phyloP scores from a whole-genome alignment of 2,797 vertebrate species.

The Nannoperca australis region DNA sequence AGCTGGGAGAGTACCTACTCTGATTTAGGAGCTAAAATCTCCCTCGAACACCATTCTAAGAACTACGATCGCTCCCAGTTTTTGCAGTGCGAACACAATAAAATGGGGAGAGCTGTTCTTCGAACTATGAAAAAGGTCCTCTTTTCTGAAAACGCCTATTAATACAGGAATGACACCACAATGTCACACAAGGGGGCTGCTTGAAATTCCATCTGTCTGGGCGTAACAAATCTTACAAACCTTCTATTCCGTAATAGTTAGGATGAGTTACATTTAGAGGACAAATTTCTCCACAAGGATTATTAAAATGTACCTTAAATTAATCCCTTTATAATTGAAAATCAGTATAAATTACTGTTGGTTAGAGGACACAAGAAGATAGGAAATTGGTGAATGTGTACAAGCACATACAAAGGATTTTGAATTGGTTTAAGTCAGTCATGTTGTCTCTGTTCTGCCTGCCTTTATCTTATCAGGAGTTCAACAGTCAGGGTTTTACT shows the following conservation, averaged over 20 bases:
- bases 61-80: too few species aligned
- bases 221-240: constrained; percentile 14
- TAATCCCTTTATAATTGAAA: neutral
- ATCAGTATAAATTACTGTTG: neutral
- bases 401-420: neutral
- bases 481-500: constrained; percentile 26
- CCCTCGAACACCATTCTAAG: too few species aligned
- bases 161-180: constrained; percentile 5
- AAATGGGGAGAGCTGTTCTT: too few species aligned
- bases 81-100: too few species aligned
- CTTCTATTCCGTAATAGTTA: neutral
- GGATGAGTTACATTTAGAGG: constrained; percentile 10
- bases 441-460: neutral
- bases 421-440: neutral
- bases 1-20: too few species aligned
- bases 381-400: neutral
- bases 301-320: neutral
- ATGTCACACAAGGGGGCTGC: constrained; percentile 23
- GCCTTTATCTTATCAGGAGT: neutral
- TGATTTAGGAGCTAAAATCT: too few species aligned
- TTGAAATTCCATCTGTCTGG: constrained; percentile 19
- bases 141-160: too few species aligned
- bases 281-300: neutral
- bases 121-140: too few species aligned
- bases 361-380: neutral